Evolutionary conservation across 1,140 invertebrate species (phyloP), one percentile per base, ranked within the genome.

Genomic region (Lordiphosa clarofinis): DNA sequence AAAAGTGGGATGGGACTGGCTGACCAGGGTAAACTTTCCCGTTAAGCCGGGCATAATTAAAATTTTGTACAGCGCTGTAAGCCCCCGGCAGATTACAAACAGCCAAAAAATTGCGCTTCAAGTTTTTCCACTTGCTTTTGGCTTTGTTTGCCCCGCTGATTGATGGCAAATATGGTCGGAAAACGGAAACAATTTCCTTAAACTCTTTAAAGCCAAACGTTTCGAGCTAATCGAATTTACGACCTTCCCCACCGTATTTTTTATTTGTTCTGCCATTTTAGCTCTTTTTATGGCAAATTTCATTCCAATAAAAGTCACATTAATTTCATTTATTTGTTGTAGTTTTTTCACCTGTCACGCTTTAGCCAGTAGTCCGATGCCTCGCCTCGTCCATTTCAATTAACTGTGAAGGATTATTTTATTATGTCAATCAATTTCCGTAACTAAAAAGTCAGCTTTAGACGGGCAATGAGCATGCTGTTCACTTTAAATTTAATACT

Each of bases 351-450:
- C 71, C 66, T 79, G 75, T 60, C 75, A 57, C 56, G 53, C 44
- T 60, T 66, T 67, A 73, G 67, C 52, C 73, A 68, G 49, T 44
- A 56, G 73, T 67, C 48, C 13, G 21, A 28, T 43, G 9, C 35
- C 36, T 52, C 42, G 42, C 38, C 56, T 75, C 71, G 73, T 82
- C 68, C 78, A 73, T 82, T 82, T 82, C 76, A 82, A 82, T 82
- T 82, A 82, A 82, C 78, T 72, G 72, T 82, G 56, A 75, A 82
- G 76, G 76, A 82, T 82, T 82, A 82, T 82, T 82, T 82, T 82
- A 82, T 82, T 82, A 84, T 82, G 78, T 82, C 78, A 73, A 82
- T 84, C 76, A 82, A 82, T 84, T 82, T 82, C 78, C 76, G 78
- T 53, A 69, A 72, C 76, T 81, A 82, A 82, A 81, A 81, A 82